Conservation (phyloP, 2,888 invertebrate species). For the Platerodrilus igneus region DNA sequence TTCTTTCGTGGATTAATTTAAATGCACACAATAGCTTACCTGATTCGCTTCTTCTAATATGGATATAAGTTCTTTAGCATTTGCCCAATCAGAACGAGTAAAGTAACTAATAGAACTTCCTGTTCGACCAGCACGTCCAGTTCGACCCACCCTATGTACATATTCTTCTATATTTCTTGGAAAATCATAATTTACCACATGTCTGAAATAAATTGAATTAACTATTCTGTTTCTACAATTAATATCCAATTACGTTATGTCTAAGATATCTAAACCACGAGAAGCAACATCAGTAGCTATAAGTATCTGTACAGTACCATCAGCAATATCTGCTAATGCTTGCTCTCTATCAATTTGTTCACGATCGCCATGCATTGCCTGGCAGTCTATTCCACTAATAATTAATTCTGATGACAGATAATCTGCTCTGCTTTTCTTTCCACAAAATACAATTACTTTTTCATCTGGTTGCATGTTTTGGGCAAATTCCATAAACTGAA, state of each 20-base stretch:
- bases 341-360: constrained; percentile 72
- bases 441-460: constrained; percentile 88
- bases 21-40: constrained; percentile 35
- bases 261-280: constrained; percentile 87
- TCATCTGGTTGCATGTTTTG: constrained; percentile 65
- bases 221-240: neutral
- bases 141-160: constrained; percentile 92
- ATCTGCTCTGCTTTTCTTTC: constrained; percentile 78
- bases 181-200: constrained; percentile 91
- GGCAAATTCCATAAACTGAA: constrained; percentile 69
- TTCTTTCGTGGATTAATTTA: constrained; percentile 1
- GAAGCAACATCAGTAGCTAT: constrained; percentile 95
- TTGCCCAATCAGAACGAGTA: constrained; percentile 75
- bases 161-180: constrained; percentile 94
- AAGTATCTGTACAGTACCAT: constrained; percentile 73
- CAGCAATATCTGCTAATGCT: constrained; percentile 78
- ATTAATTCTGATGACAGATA: constrained; percentile 76
- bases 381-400: constrained; percentile 63
- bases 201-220: constrained; percentile 45
- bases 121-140: constrained; percentile 83
- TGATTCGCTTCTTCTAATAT: constrained; percentile 85
- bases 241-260: constrained; percentile 59
- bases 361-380: constrained; percentile 85
- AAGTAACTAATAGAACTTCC: constrained; percentile 82
- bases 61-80: constrained; percentile 74